Percentiles rank a stretch among this genome's conserved stretches.
phyloP scores from a whole-genome alignment of 2,797 vertebrate genomes.

The Fratercula arctica region DNA sequence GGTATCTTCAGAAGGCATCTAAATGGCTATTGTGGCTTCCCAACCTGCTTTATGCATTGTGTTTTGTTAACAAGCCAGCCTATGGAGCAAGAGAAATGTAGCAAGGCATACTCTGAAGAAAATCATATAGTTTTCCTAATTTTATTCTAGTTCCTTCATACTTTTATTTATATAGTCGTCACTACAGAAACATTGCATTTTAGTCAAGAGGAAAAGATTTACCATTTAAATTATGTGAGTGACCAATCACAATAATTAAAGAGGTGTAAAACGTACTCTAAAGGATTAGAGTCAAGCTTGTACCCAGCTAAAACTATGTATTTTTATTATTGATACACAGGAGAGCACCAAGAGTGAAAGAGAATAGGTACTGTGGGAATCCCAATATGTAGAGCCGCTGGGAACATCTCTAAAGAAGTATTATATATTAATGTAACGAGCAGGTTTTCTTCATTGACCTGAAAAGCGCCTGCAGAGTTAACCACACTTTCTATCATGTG shows the following conservation, averaged over 20 bases:
- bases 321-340: background rate
- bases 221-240: constrained; percentile 8
- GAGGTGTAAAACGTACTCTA: background rate
- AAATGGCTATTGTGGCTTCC: background rate
- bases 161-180: background rate
- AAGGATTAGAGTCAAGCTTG: background rate
- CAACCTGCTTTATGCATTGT: background rate
- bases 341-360: background rate
- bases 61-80: background rate
- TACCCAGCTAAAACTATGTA: background rate
- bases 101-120: background rate
- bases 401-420: constrained; percentile 13
- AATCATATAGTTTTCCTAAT: background rate
- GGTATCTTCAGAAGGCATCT: background rate
- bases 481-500: constrained; percentile 52
- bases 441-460: constrained; percentile 48
- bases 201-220: background rate
- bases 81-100: background rate
- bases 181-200: background rate
- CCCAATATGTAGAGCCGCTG: background rate
- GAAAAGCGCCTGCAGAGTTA: constrained; percentile 66
- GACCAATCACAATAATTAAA: constrained; percentile 1
- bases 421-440: constrained; percentile 48
- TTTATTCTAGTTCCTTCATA: background rate
- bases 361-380: constrained; percentile 9